A percentile compares a stretch with the other conserved stretches of the same genome.
Evolutionary conservation across 2,888 invertebrate species (phyloP).

Genomic region (Chrysomela aeneicollis): DNA sequence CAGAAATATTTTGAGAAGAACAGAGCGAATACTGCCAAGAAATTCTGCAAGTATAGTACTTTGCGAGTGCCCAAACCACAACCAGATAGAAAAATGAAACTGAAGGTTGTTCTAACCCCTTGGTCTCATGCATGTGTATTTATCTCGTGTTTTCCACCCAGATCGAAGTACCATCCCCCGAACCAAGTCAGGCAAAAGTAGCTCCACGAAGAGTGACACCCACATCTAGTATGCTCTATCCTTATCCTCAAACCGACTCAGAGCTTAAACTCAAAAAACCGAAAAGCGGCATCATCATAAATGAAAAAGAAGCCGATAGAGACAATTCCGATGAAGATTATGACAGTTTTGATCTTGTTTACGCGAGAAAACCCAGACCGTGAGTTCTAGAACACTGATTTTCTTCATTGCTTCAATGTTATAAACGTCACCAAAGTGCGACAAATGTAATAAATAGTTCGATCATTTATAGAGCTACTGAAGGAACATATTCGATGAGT

Average conservation of each 20-base stretch:
- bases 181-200: constrained; percentile 53
- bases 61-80: constrained; percentile 50
- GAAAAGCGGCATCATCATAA: constrained; percentile 58
- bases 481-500: no score
- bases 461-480: no score
- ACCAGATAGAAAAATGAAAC: constrained; percentile 37
- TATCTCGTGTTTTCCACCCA: constrained; percentile 26
- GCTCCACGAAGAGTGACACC: constrained; percentile 51
- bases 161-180: constrained; percentile 55
- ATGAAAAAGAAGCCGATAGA: constrained; percentile 38
- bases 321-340: constrained; percentile 34
- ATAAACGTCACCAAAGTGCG: no score
- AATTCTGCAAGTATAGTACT: constrained; percentile 53
- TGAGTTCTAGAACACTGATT: constrained; percentile 17
- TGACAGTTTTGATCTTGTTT: constrained; percentile 54
- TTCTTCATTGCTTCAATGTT: no score
- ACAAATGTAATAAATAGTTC: no score
- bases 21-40: constrained; percentile 44
- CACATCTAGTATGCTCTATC: constrained; percentile 50
- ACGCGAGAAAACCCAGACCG: constrained; percentile 44
- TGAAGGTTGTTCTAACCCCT: constrained; percentile 36
- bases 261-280: constrained; percentile 53
- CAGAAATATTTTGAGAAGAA: constrained; percentile 40
- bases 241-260: constrained; percentile 49
- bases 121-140: no score